Evolutionary conservation across 2,797 vertebrate species (phyloP).

Genomic region (Anguilla marmorata): DNA sequence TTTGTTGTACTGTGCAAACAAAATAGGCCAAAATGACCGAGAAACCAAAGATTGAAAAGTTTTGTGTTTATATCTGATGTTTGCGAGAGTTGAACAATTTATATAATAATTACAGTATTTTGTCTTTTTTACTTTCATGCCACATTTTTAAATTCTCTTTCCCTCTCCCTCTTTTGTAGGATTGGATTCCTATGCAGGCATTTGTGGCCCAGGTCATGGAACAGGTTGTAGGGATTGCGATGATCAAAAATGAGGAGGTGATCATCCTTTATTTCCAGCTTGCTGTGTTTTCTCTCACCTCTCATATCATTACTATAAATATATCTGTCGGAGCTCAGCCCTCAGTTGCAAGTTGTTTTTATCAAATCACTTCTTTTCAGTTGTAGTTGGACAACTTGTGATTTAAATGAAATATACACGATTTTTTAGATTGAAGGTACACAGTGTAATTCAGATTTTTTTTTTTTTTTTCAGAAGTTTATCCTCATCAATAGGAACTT

Average conservation of each 20-base stretch:
- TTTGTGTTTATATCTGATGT: background rate
- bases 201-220: constrained; percentile 77
- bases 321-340: background rate
- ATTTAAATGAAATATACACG: background rate
- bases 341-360: background rate
- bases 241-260: constrained; percentile 88
- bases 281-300: background rate
- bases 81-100: background rate
- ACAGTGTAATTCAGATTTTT: too few species aligned
- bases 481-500: background rate
- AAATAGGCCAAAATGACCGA: background rate
- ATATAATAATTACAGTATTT: background rate
- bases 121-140: background rate
- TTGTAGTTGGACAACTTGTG: background rate
- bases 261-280: constrained; percentile 14
- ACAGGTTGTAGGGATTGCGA: constrained; percentile 77
- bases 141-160: too few species aligned
- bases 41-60: background rate
- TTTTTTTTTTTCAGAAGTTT: too few species aligned
- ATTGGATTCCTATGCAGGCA: constrained; percentile 73
- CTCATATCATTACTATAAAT: background rate
- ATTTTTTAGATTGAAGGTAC: background rate
- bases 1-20: background rate
- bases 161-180: constrained; percentile 62
- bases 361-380: background rate